Percentiles rank a stretch among this genome's conserved stretches.
phyloP scores from a whole-genome alignment of 2,888 invertebrate genomes.

The Dorcus parallelipipedus region DNA sequence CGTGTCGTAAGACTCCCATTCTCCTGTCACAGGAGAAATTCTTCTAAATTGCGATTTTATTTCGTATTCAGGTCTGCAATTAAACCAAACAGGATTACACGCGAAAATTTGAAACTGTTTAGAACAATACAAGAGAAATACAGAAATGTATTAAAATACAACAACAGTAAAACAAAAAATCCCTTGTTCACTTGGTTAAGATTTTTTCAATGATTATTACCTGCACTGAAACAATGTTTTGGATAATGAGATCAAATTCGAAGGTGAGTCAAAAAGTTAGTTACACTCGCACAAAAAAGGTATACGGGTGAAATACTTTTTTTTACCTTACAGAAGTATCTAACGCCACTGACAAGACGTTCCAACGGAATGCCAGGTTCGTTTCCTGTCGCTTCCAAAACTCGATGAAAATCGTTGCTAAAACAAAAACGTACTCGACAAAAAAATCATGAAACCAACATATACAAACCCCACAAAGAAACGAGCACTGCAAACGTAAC shows the following conservation, averaged over 20 bases:
- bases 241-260: too few relatives aligned
- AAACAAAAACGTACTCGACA: conserved; percentile 9
- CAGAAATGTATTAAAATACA: too few relatives aligned
- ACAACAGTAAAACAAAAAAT: too few relatives aligned
- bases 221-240: too few relatives aligned
- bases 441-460: too few relatives aligned
- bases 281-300: too few relatives aligned
- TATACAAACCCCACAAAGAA: conserved; percentile 66
- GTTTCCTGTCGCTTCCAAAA: conserved; percentile 31
- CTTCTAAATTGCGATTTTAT: background rate
- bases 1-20: background rate
- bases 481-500: conserved; percentile 76
- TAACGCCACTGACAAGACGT: background rate
- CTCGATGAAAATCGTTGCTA: conserved; percentile 29
- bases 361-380: background rate
- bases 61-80: background rate
- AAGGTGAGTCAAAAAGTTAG: too few relatives aligned
- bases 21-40: background rate
- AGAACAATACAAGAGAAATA: too few relatives aligned
- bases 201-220: too few relatives aligned
- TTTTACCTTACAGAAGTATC: background rate
- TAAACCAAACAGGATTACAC: background rate
- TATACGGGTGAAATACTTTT: too few relatives aligned
- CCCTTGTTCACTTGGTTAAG: too few relatives aligned
- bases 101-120: background rate